Conservation (phyloP, 2,888 invertebrate genomes). For the Lydus trimaculatus region DNA sequence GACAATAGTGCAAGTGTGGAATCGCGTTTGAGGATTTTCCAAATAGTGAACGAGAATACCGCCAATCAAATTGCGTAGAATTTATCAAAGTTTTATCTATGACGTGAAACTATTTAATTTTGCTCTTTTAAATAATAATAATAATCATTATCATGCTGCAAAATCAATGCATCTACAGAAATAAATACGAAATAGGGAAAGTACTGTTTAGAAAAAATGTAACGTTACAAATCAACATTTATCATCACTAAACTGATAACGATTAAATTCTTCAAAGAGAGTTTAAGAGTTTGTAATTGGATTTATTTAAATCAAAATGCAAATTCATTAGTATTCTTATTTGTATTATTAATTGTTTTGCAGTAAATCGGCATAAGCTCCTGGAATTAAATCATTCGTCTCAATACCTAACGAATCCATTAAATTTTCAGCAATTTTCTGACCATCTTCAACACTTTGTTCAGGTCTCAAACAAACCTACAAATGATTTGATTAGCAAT, state of each 20-base stretch:
- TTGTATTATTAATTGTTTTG: constrained; percentile 34
- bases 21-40: constrained; percentile 26
- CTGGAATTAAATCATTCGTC: constrained; percentile 70
- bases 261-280: too few relatives aligned
- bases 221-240: too few relatives aligned
- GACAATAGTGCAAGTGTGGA: constrained; percentile 15
- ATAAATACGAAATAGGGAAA: neutral
- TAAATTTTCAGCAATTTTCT: constrained; percentile 73
- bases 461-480: constrained; percentile 72
- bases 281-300: too few relatives aligned
- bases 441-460: constrained; percentile 73
- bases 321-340: too few relatives aligned
- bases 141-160: neutral
- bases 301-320: too few relatives aligned
- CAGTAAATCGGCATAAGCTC: constrained; percentile 80
- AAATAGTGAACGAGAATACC: constrained; percentile 17
- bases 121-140: neutral
- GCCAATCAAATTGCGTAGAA: constrained; percentile 16
- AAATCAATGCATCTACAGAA: neutral
- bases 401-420: constrained; percentile 72
- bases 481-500: too few relatives aligned
- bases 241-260: too few relatives aligned
- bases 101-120: constrained; percentile 19
- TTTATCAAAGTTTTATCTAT: constrained; percentile 25
- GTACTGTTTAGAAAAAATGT: too few relatives aligned